Base-by-base conservation (phyloP, 2,888 invertebrate species). In the Trissoscelio sp. region DNA sequence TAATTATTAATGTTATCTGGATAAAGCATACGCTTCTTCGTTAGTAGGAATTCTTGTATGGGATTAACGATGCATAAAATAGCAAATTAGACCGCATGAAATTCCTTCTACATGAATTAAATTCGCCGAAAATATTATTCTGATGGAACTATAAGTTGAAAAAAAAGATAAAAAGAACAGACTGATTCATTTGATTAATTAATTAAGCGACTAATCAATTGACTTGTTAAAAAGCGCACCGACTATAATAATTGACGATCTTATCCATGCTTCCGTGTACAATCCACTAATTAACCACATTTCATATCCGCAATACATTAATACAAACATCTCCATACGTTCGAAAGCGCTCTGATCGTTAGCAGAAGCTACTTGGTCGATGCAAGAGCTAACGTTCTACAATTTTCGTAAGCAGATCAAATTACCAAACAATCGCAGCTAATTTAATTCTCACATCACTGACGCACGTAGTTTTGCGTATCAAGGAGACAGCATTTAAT, bases 71-170 rank as follows among this genome's bases (percentile, higher is more conserved):
- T 66, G 74, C 74, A 66, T 74, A 74, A 57, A 74, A 74, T 74
- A 74, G 58, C 37, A 58, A 37, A 64, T 62, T 74, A 74, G 74
- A 64, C 46, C 46, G 74, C 74, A 74, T 74, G 74, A 74, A 42
- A 53, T 53, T 62, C 62, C 44, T 60, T 60, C 12, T 34, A 39
- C 24, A 55, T 37, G 39, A 72, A 24, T 22, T 22, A 12, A 55
- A 55, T 44, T 28, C 3, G 18, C 39, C 9, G 44, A 44, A 69
- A 53, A 42, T 42, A n/a, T 9, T 20, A 28, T 6, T 42, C 46
- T 24, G n/a, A 53, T 22, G 48, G 11, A 46, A 46, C 39, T 39
- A 14, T 39, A 14, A n/a, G 3, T 14, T 3, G 34, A 37, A 2
- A 37, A 11, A 37, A 9, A 37, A 37, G 11, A 37, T 37, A 37